These are phyloP conservation scores for Nephrotoma flavescens DNA, from an alignment of 2,888 invertebrate species.

Conservation along the genomic window DNA sequence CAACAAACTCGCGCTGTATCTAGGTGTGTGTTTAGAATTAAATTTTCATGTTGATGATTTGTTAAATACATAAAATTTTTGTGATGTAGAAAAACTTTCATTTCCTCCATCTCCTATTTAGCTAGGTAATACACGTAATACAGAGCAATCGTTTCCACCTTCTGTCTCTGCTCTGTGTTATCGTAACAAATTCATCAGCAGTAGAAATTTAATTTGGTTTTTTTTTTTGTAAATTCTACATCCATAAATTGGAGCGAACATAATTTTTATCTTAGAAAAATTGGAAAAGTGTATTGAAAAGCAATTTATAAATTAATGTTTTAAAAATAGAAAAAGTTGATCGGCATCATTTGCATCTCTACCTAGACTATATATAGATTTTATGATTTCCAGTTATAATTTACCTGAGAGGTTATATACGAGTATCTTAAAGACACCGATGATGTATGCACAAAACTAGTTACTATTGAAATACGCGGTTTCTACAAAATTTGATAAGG, in stretches of 20 bases:
- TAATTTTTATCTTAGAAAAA: not conserved
- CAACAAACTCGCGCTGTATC: not conserved
- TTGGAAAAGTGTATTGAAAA: not conserved
- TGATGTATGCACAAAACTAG: not conserved
- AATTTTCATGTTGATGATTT: not conserved
- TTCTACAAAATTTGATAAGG: not conserved
- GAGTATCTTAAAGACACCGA: not conserved
- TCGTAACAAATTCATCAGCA: not conserved
- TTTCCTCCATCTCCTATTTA: not conserved
- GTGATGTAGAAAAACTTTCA: not conserved
- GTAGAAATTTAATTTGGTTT: not conserved
- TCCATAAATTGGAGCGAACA: not conserved
- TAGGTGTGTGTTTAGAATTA: not conserved
- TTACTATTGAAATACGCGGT: not conserved
- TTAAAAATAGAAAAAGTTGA: not conserved
- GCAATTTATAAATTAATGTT: not conserved
- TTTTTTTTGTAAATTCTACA: not conserved
- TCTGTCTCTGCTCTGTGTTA: not conserved
- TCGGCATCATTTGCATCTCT: not conserved
- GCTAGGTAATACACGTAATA: not conserved
- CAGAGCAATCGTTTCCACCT: not conserved
- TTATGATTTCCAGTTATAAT: not conserved
- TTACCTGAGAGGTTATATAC: not conserved
- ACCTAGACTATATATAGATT: not conserved
- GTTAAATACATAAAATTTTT: not conserved